Evolutionary conservation across 1,140 invertebrate genomes (phyloP).

Genomic region (Helicoverpa zea): DNA sequence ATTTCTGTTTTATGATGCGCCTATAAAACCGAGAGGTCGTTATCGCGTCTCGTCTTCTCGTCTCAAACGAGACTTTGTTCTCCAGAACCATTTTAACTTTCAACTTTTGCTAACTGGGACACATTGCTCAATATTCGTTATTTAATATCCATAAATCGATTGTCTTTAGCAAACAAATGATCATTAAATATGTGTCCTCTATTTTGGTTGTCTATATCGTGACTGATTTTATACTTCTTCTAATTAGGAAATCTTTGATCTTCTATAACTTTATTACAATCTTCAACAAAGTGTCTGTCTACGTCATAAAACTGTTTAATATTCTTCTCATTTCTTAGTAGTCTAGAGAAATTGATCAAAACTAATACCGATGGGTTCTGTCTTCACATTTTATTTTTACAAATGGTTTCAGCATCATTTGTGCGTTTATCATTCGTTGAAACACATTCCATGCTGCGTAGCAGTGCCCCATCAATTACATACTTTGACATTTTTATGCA

Average conservation of each 20-base stretch:
- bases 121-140: conserved; percentile 65
- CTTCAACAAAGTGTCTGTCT: conserved; percentile 15
- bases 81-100: conserved; percentile 62
- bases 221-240: background rate
- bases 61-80: conserved; percentile 74
- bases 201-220: background rate
- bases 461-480: conserved; percentile 75
- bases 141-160: conserved; percentile 59
- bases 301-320: conserved; percentile 33
- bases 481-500: conserved; percentile 84
- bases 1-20: conserved; percentile 76
- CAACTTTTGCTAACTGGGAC: conserved; percentile 65
- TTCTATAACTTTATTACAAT: background rate
- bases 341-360: conserved; percentile 47
- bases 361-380: conserved; percentile 62
- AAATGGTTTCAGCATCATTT: conserved; percentile 77
- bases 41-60: conserved; percentile 61
- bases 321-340: conserved; percentile 36
- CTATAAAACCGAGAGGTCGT: conserved; percentile 81
- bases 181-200: conserved; percentile 19
- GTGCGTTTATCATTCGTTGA: conserved; percentile 78
- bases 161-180: conserved; percentile 32
- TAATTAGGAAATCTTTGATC: conserved; percentile 18
- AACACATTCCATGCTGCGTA: conserved; percentile 68
- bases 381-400: conserved; percentile 80